Base-by-base conservation (phyloP, 2,797 vertebrate species). In the Tinamus major region DNA sequence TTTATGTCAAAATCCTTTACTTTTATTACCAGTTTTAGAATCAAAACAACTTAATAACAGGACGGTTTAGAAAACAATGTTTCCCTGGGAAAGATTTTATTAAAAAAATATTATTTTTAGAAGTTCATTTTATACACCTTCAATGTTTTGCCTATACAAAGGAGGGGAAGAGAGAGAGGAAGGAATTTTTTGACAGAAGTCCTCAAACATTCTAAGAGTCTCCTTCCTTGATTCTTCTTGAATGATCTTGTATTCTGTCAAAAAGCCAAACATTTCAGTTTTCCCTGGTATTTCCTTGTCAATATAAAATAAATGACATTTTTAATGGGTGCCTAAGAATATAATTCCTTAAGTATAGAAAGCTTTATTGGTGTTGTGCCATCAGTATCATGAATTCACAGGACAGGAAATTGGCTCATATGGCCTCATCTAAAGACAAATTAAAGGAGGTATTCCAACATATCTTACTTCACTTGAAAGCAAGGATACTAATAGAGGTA, bases 301-400 rank as follows among this genome's bases (percentile, higher is more conserved):
- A 46, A n/a, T 77, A 51, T 1, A 75, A 77, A 77, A 59, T 21
- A 79, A 6, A 1, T 29, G 13, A 27, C n/a, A 9, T 76, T 69
- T 79, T 81, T 42, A 74, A 31, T 0, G 1, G 0, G 1, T 15
- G 21, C 13, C 27, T 51, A 26, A 24, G 39, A 41, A 4, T n/a
- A 13, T 16, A n/a, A 8, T 76, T 89, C 10, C 37, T 12, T 42
- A 62, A 81, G 61, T 1, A 13, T 2, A 31, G 26, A 26, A 63
- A 67, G 10, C 77, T 84, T 31, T 6, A 35, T 3, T 9, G 4
- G 2, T 51, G 10, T 35, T 81, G n/a, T 83, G 39, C 24, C 8
- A 21, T 13, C 11, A 72, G 2, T 56, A 13, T 58, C 53, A 78
- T 48, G 44, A n/a, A 33, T 23, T 48, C 35, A 68, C 14, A 24